A percentile compares a stretch with the other conserved stretches of the same genome.
These are phyloP conservation scores for Lapara coniferarum DNA, from an alignment of 2,888 invertebrate species.

Conservation along the genomic window DNA sequence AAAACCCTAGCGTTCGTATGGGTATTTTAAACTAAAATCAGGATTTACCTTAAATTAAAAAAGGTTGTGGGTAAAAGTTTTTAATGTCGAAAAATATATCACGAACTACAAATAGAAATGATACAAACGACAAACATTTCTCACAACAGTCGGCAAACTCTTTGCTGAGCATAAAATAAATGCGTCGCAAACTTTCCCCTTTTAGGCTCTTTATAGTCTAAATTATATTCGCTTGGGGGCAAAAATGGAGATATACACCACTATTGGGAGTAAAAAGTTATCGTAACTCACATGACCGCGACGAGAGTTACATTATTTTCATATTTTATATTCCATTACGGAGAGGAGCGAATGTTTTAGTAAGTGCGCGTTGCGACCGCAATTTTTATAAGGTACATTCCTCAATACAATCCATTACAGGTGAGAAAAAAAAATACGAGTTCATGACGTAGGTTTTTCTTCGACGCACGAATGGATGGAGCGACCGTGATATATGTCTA, in stretches of 20 bases:
- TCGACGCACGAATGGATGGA: slow-evolving; percentile 36
- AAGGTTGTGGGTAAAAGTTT: not conserved
- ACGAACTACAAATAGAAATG: slow-evolving; percentile 29
- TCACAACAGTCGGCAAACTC: slow-evolving; percentile 53
- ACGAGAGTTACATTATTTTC: slow-evolving; percentile 58
- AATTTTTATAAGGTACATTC: slow-evolving; percentile 50
- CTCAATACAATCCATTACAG: slow-evolving; percentile 59
- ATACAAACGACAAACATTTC: slow-evolving; percentile 31
- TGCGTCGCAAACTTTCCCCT: slow-evolving; percentile 71
- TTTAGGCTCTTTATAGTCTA: slow-evolving; percentile 74
- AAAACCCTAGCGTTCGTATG: too few species aligned
- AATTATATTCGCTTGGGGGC: slow-evolving; percentile 77
- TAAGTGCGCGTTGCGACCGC: slow-evolving; percentile 45
- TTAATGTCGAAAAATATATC: not conserved
- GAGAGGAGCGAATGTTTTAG: slow-evolving; percentile 60
- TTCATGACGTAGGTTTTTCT: slow-evolving; percentile 59
- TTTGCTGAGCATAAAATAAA: slow-evolving; percentile 68
- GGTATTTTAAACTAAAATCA: too few species aligned
- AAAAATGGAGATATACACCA: slow-evolving; percentile 79
- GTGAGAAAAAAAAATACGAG: slow-evolving; percentile 58
- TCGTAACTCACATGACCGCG: slow-evolving; percentile 63
- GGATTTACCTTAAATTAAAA: not conserved
- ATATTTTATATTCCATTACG: slow-evolving; percentile 72
- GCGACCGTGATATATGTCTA: slow-evolving; percentile 40
- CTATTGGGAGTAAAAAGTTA: slow-evolving; percentile 73